Evolutionary conservation across 2,797 vertebrate genomes (phyloP).

Genomic region (Cygnus olor): DNA sequence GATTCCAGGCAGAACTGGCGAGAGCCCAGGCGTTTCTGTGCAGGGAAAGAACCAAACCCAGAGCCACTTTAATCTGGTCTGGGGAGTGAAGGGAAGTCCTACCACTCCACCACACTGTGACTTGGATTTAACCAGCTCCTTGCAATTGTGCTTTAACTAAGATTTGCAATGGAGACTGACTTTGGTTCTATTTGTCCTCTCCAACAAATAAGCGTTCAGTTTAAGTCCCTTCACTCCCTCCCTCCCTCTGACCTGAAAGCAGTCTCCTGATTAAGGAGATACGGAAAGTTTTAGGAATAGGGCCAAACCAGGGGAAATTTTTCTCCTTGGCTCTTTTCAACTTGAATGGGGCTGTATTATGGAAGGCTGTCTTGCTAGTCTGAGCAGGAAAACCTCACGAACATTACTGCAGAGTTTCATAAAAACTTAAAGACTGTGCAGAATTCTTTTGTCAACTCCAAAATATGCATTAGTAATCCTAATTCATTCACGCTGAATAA

Average conservation of each 20-base stretch:
- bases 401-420: not conserved
- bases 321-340: not conserved
- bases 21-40: slow-evolving; percentile 1
- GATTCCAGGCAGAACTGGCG: slow-evolving; percentile 10
- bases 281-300: not conserved
- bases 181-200: not conserved
- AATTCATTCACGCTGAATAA: slow-evolving; percentile 19
- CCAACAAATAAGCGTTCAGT: slow-evolving; percentile 4
- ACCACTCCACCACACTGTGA: fast-evolving
- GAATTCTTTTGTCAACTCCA: not conserved
- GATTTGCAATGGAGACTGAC: not conserved
- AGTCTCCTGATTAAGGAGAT: not conserved
- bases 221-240: not conserved
- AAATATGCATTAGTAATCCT: slow-evolving; percentile 2
- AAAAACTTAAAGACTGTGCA: not conserved
- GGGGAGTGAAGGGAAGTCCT: not conserved
- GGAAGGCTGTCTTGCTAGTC: not conserved
- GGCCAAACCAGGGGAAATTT: not conserved
- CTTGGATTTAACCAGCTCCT: not conserved
- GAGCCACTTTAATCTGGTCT: not conserved
- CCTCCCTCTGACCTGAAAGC: slow-evolving; percentile 1
- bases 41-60: slow-evolving; percentile 24
- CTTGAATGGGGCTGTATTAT: not conserved
- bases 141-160: not conserved
- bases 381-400: not conserved